phyloP scores from a whole-genome alignment of 2,113 vertebrate genomes.

The Callipepla squamata region DNA sequence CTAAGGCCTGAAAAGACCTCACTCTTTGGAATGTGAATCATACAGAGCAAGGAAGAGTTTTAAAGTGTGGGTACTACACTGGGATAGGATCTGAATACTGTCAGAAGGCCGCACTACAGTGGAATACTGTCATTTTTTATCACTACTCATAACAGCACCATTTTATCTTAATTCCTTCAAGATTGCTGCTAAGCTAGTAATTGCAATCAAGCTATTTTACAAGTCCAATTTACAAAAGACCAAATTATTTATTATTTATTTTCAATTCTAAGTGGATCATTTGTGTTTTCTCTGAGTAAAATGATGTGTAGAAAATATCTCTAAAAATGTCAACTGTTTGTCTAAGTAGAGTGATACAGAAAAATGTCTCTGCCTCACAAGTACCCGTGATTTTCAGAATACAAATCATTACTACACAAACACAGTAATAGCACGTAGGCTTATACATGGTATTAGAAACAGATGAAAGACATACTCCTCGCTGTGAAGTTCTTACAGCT shows the following conservation, averaged over 20 bases:
- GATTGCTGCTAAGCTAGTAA: slow-evolving; percentile 67
- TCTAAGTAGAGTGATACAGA: slow-evolving; percentile 24
- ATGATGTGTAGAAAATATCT: slow-evolving; percentile 23
- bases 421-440: background rate
- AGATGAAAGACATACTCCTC: background rate
- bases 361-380: slow-evolving; percentile 19
- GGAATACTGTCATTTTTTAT: background rate
- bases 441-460: background rate
- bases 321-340: slow-evolving; percentile 32
- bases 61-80: background rate
- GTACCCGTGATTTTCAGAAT: slow-evolving; percentile 13
- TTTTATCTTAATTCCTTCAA: slow-evolving; percentile 57
- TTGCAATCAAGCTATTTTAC: slow-evolving; percentile 69
- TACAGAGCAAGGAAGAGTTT: background rate
- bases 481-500: background rate
- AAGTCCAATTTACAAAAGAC: slow-evolving; percentile 60
- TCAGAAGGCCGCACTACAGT: background rate
- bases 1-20: background rate
- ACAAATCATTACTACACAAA: slow-evolving; percentile 33
- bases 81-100: background rate
- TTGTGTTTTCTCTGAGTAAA: slow-evolving; percentile 55
- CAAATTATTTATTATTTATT: slow-evolving; percentile 72
- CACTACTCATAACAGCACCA: background rate
- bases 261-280: slow-evolving; percentile 61
- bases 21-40: background rate